Base-by-base conservation (phyloP, 1,140 invertebrate species). In the Halesus radiatus region DNA sequence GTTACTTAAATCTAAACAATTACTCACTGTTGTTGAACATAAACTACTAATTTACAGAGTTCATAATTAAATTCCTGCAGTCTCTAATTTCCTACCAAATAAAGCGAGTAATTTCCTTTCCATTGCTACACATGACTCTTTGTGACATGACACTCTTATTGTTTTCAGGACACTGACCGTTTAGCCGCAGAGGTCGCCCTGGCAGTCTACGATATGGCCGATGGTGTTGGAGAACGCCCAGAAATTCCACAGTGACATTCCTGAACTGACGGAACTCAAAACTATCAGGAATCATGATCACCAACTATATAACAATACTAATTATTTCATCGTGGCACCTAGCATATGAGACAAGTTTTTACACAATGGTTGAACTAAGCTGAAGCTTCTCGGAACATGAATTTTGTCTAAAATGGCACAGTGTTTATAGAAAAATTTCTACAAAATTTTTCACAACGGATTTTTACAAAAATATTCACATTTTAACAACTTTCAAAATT, bases 181-280 rank as follows among this genome's bases (percentile, higher is more conserved):
- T 87, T 99, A 64, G 94, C 94, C 6, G 87, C 92, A 32, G 92
- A 97, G 88, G 95, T 98, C 6, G 92, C 94, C 3, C 83, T 90
- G 80, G 91, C 92, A 37, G 96, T 98, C 2, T 93, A 94, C 85
- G 91, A 95, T 81, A 82, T 94, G 26, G 96, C 96, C 18, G 94
- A 93, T 7, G 96, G 96, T 16, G 90, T 95, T 5, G 92, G 92
- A 2, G 87, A 88, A 15, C 86, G 89, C 70, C 90, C 92, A 3
- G 84, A 85, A 8, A 78, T 89, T 78, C 89, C 89, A 26, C 66
- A 83, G 66, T 77, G 58, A 76, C 74, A 60, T 62, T 76, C 74
- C 52, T 74, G 26, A 66, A 66, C 8, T 13, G 68, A 74, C 66
- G 6, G 66, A 45, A 45, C 29, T 22, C 32, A 20, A 22, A 29